Conservation (phyloP, 2,888 invertebrate species). For the Caradrina clavipalpis region DNA sequence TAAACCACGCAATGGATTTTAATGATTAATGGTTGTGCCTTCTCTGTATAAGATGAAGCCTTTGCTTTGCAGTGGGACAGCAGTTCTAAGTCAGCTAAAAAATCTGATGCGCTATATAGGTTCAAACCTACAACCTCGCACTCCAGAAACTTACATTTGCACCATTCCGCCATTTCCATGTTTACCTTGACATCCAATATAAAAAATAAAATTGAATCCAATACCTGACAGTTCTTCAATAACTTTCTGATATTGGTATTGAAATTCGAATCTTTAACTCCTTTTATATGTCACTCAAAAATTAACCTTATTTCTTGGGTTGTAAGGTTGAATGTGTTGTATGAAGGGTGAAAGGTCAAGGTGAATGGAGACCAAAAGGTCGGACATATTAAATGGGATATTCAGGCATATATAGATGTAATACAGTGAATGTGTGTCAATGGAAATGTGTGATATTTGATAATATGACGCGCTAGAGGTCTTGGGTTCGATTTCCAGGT, state of each 20-base stretch:
- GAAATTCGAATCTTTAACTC: conserved; percentile 48
- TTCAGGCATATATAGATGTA: conserved; percentile 28
- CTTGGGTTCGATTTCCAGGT: too few relatives aligned
- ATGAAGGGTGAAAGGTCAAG: conserved; percentile 44
- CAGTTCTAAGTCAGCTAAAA: too few relatives aligned
- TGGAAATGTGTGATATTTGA: conserved; percentile 25
- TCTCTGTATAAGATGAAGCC: too few relatives aligned
- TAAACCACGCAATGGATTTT: too few relatives aligned
- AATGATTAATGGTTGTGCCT: too few relatives aligned
- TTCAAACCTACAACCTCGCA: neutral
- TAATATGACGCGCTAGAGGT: neutral
- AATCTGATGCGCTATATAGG: too few relatives aligned
- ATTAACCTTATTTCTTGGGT: neutral
- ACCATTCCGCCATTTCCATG: neutral
- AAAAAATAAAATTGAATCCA: conserved; percentile 60
- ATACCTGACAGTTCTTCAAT: conserved; percentile 66
- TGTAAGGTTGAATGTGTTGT: conserved; percentile 2
- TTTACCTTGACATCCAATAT: conserved; percentile 20
- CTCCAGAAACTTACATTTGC: neutral
- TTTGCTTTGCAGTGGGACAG: too few relatives aligned
- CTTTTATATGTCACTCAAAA: conserved; percentile 1
- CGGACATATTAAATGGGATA: conserved; percentile 48
- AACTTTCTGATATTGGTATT: conserved; percentile 63
- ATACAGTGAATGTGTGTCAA: conserved; percentile 5
- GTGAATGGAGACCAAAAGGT: conserved; percentile 35